Conservation (phyloP, 2,113 vertebrate genomes). For the Charina bottae region DNA sequence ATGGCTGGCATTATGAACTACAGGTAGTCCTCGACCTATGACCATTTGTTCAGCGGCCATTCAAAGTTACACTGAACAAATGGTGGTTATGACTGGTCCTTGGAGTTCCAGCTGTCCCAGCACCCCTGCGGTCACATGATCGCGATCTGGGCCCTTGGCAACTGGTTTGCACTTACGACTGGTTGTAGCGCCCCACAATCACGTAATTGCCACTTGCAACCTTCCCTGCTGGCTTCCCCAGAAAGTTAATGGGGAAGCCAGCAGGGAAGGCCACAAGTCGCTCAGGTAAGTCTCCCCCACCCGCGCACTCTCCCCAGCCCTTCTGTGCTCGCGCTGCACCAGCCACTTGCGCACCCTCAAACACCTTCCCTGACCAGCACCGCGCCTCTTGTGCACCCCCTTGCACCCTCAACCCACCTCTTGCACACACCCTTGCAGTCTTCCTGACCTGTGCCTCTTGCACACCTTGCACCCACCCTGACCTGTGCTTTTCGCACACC, state of each 20-base stretch:
- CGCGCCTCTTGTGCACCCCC: not conserved
- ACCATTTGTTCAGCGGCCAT: not conserved
- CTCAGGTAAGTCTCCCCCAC: not conserved
- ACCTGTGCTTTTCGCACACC: too few species aligned
- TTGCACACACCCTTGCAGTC: not conserved
- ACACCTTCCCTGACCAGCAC: not conserved
- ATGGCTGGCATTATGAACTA: not conserved
- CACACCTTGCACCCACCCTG: not conserved
- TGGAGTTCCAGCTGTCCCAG: not conserved
- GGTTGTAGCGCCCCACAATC: not conserved
- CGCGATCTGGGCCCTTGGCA: not conserved
- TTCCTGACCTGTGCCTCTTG: not conserved
- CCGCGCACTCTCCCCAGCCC: not conserved
- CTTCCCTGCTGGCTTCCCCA: not conserved
- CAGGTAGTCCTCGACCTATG: not conserved
- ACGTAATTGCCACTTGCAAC: not conserved
- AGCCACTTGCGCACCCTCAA: not conserved
- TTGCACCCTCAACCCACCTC: not conserved
- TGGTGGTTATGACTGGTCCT: not conserved
- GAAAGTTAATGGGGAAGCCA: not conserved
- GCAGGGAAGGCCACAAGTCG: not conserved
- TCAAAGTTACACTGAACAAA: not conserved
- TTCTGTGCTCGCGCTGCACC: not conserved
- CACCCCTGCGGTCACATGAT: not conserved
- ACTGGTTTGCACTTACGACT: not conserved